Conservation (phyloP, 1,140 invertebrate genomes). For the Venustaconcha ellipsiformis region DNA sequence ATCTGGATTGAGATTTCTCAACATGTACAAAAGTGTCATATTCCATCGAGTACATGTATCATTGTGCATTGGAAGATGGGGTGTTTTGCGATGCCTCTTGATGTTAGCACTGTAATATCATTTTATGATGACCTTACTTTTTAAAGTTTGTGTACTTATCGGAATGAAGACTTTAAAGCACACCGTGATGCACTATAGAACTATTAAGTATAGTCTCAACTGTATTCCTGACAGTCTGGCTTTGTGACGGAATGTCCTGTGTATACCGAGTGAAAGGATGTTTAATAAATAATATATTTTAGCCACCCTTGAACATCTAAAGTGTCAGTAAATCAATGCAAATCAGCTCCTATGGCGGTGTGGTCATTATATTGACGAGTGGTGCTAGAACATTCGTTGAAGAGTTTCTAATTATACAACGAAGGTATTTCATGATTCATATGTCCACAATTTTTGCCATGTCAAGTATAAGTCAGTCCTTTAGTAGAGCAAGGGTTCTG, state of each 20-base stretch:
- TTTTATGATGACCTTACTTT: conserved; percentile 22
- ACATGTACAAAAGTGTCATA: neutral
- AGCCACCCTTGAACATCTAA: conserved; percentile 19
- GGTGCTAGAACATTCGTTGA: conserved; percentile 5
- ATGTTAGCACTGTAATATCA: conserved; percentile 8
- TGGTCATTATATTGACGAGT: conserved; percentile 16
- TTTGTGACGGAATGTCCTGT: conserved; percentile 27
- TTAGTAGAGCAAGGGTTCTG: neutral
- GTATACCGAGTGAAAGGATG: conserved; percentile 34
- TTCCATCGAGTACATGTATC: conserved; percentile 3
- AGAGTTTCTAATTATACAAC: conserved; percentile 21
- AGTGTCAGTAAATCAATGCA: conserved; percentile 20
- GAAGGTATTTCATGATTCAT: conserved; percentile 9
- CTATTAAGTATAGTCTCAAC: conserved; percentile 25
- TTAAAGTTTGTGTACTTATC: conserved; percentile 36
- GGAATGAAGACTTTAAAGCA: conserved; percentile 15
- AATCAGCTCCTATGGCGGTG: conserved; percentile 18
- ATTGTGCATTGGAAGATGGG: conserved; percentile 4
- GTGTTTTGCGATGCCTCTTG: conserved; percentile 3
- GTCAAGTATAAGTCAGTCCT: conserved; percentile 2
- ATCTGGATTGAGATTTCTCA: conserved; percentile 3
- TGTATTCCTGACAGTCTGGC: conserved; percentile 30
- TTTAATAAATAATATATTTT: conserved; percentile 27
- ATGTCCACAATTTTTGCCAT: conserved; percentile 5
- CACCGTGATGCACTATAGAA: conserved; percentile 21